Evolutionary conservation across 2,888 invertebrate genomes (phyloP).

Genomic region (Neoaliturus tenellus): DNA sequence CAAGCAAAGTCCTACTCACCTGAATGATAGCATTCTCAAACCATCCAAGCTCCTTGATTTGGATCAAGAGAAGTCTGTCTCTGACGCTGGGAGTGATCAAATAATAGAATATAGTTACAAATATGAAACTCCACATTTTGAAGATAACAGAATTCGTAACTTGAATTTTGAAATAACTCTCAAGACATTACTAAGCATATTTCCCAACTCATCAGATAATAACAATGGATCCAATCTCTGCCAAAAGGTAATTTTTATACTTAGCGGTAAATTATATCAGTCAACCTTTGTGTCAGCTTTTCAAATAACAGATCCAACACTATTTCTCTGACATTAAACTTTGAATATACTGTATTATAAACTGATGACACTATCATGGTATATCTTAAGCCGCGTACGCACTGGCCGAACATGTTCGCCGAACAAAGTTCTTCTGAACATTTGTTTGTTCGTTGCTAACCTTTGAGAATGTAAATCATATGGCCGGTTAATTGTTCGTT

Average conservation of each 20-base stretch:
- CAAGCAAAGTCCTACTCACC: background rate
- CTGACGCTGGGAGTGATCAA: background rate
- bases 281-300: no score
- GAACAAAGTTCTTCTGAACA: no score
- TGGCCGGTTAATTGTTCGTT: no score
- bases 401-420: no score
- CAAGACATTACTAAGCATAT: background rate
- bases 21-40: background rate
- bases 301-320: no score
- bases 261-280: no score
- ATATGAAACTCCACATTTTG: conserved; percentile 1
- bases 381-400: no score
- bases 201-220: background rate
- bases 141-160: background rate
- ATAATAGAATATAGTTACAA: conserved; percentile 16
- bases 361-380: no score
- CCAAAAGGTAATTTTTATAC: conserved; percentile 38
- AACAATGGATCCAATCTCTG: conserved; percentile 30
- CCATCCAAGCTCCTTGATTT: background rate
- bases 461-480: no score
- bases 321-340: no score
- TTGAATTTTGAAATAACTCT: conserved; percentile 26
- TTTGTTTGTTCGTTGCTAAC: no score
- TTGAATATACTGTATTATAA: no score
- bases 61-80: background rate